phyloP scores from a whole-genome alignment of 2,888 invertebrate genomes.

The Tillus elongatus region DNA sequence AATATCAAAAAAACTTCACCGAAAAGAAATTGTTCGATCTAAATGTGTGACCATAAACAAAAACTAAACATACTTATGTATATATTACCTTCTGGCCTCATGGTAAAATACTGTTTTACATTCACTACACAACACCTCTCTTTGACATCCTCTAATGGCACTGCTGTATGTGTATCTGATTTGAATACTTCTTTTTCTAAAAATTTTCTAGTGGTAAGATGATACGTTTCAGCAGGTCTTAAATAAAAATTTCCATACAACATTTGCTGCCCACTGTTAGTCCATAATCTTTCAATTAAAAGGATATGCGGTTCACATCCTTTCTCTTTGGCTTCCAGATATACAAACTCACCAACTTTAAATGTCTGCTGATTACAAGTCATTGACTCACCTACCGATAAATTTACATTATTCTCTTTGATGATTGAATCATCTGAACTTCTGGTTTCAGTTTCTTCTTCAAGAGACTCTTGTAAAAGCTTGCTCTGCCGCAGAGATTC shows the following conservation, averaged over 20 bases:
- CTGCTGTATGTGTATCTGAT: slow-evolving; percentile 78
- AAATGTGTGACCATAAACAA: no score
- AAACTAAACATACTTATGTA: no score
- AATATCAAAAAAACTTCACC: no score
- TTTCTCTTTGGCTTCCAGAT: slow-evolving; percentile 63
- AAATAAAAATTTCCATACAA: slow-evolving; percentile 86
- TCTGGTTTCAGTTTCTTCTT: slow-evolving; percentile 60
- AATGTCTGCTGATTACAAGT: slow-evolving; percentile 69
- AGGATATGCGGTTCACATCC: slow-evolving; percentile 61
- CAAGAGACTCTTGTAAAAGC: slow-evolving; percentile 64
- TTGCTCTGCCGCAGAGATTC: slow-evolving; percentile 70
- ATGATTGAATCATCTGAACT: slow-evolving; percentile 43
- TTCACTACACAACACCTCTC: slow-evolving; percentile 91
- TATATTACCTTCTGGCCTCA: slow-evolving; percentile 67
- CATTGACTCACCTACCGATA: slow-evolving; percentile 49
- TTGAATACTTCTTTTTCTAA: slow-evolving; percentile 95
- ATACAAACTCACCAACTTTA: slow-evolving; percentile 85
- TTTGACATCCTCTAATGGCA: slow-evolving; percentile 74
- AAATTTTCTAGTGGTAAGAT: slow-evolving; percentile 90
- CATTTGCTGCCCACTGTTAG: slow-evolving; percentile 72
- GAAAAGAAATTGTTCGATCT: no score
- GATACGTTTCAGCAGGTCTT: slow-evolving; percentile 92
- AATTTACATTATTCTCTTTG: slow-evolving; percentile 28
- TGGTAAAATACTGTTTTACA: slow-evolving; percentile 89
- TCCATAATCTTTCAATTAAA: slow-evolving; percentile 65